Conservation (phyloP, 1,140 invertebrate species). For the Diorhabda carinulata region DNA sequence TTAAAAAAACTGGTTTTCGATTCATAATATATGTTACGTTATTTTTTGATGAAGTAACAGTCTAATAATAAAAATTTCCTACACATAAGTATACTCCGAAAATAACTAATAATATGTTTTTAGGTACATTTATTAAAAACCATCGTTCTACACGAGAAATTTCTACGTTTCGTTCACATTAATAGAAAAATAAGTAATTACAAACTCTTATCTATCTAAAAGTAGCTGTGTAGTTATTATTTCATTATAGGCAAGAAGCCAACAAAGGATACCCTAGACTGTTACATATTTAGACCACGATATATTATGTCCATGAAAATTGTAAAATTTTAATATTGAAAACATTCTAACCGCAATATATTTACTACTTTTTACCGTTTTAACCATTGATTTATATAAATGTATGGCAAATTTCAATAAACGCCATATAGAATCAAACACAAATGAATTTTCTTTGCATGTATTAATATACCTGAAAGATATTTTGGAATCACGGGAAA, state of each 20-base stretch:
- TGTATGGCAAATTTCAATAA: neutral
- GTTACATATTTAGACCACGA: conserved; percentile 42
- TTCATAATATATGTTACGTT: conserved; percentile 33
- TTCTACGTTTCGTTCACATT: neutral
- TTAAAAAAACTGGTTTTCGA: neutral
- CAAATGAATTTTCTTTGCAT: neutral
- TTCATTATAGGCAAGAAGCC: conserved; percentile 42
- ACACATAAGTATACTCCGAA: conserved; percentile 36
- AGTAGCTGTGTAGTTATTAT: conserved; percentile 33
- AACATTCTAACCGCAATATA: conserved; percentile 26
- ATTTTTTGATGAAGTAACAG: conserved; percentile 38
- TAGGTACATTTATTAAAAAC: neutral
- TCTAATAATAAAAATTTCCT: conserved; percentile 41
- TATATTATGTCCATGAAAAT: conserved; percentile 18
- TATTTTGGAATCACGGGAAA: conserved; percentile 7
- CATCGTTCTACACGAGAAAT: neutral
- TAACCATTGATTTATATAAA: conserved; percentile 5
- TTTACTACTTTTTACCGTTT: conserved; percentile 3
- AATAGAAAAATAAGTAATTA: conserved; percentile 17
- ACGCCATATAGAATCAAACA: neutral
- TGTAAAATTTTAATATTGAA: conserved; percentile 20
- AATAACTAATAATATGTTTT: conserved; percentile 28
- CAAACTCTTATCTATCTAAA: conserved; percentile 35
- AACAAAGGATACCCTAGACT: conserved; percentile 42
- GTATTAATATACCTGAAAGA: neutral